Percentiles rank a stretch among this genome's conserved stretches.
These are phyloP conservation scores for Lagocephalus sceleratus DNA, from an alignment of 2,797 vertebrate species.

Conservation along the genomic window DNA sequence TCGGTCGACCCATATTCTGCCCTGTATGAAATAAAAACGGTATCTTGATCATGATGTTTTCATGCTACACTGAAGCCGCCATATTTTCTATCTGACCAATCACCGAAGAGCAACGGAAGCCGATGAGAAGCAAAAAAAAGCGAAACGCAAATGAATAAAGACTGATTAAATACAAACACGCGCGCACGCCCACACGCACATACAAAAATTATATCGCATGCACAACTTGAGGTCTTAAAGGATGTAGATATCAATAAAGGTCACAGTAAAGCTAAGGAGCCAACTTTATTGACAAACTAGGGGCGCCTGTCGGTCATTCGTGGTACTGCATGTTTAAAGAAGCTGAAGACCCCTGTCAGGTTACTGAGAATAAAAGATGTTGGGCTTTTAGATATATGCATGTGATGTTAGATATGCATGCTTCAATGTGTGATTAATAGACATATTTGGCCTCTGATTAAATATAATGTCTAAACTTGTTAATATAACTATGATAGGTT, in stretches of 20 bases:
- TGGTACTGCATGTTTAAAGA: background rate
- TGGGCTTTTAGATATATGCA: no score
- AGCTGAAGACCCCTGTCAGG: background rate
- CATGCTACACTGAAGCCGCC: slow-evolving; percentile 40
- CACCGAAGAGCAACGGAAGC: slow-evolving; percentile 18
- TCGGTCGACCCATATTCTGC: background rate
- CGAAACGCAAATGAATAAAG: background rate
- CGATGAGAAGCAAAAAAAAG: slow-evolving; percentile 17
- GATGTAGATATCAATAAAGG: no score
- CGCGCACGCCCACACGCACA: no score
- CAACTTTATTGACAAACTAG: background rate
- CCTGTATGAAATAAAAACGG: background rate
- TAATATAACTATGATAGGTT: no score
- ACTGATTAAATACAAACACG: no score
- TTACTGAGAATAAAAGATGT: background rate
- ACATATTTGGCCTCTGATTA: no score
- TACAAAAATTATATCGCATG: no score
- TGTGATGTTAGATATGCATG: no score
- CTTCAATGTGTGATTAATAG: no score
- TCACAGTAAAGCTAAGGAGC: background rate
- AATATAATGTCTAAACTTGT: no score
- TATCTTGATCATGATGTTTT: slow-evolving; percentile 20
- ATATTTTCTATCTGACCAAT: slow-evolving; percentile 56
- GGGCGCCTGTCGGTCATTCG: background rate
- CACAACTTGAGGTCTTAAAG: no score